phyloP scores from a whole-genome alignment of 2,888 invertebrate species.

The Polyploca ridens region DNA sequence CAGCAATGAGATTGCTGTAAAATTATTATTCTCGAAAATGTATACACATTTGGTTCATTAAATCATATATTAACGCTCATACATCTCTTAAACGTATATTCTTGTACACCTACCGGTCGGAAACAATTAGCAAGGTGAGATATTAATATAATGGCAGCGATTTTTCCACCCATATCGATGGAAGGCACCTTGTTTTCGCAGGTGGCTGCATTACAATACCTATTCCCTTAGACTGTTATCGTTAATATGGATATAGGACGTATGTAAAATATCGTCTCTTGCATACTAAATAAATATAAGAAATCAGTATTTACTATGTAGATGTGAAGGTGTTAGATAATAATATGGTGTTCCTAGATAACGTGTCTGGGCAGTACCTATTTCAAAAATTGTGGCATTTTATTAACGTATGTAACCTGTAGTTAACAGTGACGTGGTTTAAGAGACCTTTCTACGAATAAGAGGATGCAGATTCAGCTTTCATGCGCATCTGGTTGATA shows the following conservation, averaged over 20 bases:
- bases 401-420: too few relatives aligned
- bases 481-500: too few relatives aligned
- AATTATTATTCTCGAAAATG: background rate
- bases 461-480: too few relatives aligned
- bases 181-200: slow-evolving; percentile 58
- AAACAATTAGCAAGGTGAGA: slow-evolving; percentile 80
- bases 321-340: too few relatives aligned
- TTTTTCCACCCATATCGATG: slow-evolving; percentile 48
- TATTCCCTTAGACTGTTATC: slow-evolving; percentile 7
- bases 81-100: slow-evolving; percentile 24
- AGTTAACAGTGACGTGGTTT: too few relatives aligned
- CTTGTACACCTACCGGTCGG: slow-evolving; percentile 45
- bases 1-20: background rate
- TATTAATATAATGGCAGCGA: slow-evolving; percentile 47
- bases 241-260: slow-evolving; percentile 4
- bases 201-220: slow-evolving; percentile 51
- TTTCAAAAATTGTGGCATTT: too few relatives aligned
- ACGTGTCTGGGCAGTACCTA: too few relatives aligned
- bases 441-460: too few relatives aligned
- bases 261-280: background rate
- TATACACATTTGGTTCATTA: slow-evolving; percentile 1
- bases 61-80: background rate
- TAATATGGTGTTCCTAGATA: too few relatives aligned
- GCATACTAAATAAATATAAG: background rate
- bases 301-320: too few relatives aligned